Conservation (phyloP, 2,113 vertebrate genomes). For the Thunnus thynnus region DNA sequence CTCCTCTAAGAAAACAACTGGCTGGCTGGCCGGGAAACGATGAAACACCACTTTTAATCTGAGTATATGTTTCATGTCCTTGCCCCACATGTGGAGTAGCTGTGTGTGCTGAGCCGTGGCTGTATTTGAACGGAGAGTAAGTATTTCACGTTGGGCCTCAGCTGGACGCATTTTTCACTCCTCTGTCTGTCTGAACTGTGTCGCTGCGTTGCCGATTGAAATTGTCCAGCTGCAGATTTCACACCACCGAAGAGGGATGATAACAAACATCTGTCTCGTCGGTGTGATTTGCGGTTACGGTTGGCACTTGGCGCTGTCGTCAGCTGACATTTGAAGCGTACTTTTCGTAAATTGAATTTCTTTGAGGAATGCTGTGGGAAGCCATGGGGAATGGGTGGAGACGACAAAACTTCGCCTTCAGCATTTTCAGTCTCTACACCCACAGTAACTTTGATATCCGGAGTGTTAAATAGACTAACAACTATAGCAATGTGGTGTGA, state of each 20-base stretch:
- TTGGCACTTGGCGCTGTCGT: background rate
- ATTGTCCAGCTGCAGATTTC: constrained; percentile 5
- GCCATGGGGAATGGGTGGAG: constrained; percentile 59
- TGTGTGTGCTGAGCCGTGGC: background rate
- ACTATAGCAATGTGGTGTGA: background rate
- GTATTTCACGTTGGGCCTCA: constrained; percentile 23
- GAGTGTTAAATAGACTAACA: background rate
- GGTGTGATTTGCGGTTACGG: background rate
- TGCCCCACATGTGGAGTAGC: background rate
- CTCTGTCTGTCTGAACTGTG: background rate
- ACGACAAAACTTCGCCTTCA: constrained; percentile 31
- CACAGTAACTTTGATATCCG: background rate
- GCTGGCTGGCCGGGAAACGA: too few species aligned
- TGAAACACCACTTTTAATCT: background rate
- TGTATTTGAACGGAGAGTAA: constrained; percentile 39
- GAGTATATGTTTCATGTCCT: fast-evolving
- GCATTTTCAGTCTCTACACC: background rate
- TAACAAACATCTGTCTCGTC: background rate
- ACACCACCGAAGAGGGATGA: background rate
- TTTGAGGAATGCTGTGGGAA: constrained; percentile 20
- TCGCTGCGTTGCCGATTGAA: background rate
- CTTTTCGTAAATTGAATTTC: background rate
- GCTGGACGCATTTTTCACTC: background rate
- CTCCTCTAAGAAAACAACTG: background rate
- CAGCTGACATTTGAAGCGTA: background rate